phyloP scores from a whole-genome alignment of 2,888 invertebrate species.

The Dichetophora obliterata region DNA sequence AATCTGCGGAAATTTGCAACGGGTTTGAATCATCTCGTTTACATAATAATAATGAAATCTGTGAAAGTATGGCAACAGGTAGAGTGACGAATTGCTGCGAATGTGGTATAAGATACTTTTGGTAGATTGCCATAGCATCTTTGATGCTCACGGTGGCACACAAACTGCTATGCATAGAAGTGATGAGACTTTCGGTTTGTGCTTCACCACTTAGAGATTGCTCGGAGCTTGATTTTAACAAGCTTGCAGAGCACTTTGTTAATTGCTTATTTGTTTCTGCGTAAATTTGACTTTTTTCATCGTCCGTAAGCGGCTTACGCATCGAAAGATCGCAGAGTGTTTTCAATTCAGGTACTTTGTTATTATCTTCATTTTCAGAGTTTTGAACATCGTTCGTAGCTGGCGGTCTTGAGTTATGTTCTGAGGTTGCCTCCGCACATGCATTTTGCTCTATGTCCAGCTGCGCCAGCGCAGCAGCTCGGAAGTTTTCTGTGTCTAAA shows the following conservation, averaged over 20 bases:
- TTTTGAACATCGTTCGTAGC: background rate
- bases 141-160: slow-evolving; percentile 57
- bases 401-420: background rate
- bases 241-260: slow-evolving; percentile 42
- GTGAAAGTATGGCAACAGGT: slow-evolving; percentile 64
- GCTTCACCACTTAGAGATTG: slow-evolving; percentile 47
- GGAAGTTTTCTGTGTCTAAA: slow-evolving; percentile 81
- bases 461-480: slow-evolving; percentile 65
- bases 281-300: slow-evolving; percentile 68
- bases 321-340: slow-evolving; percentile 66
- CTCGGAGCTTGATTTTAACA: slow-evolving; percentile 46
- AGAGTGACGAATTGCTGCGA: slow-evolving; percentile 62
- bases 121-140: slow-evolving; percentile 68
- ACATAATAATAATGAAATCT: slow-evolving; percentile 65
- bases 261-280: slow-evolving; percentile 66
- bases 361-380: slow-evolving; percentile 48
- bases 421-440: slow-evolving; percentile 22
- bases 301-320: slow-evolving; percentile 68
- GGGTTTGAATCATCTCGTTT: slow-evolving; percentile 45
- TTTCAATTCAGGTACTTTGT: slow-evolving; percentile 67
- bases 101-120: slow-evolving; percentile 67
- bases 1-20: slow-evolving; percentile 70
- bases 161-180: background rate
- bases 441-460: slow-evolving; percentile 52
- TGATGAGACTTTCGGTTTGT: background rate